A percentile compares a stretch with the other conserved stretches of the same genome.
These are phyloP conservation scores for Papio anubis DNA, from an alignment of 2,113 vertebrate genomes.

Conservation along the genomic window DNA sequence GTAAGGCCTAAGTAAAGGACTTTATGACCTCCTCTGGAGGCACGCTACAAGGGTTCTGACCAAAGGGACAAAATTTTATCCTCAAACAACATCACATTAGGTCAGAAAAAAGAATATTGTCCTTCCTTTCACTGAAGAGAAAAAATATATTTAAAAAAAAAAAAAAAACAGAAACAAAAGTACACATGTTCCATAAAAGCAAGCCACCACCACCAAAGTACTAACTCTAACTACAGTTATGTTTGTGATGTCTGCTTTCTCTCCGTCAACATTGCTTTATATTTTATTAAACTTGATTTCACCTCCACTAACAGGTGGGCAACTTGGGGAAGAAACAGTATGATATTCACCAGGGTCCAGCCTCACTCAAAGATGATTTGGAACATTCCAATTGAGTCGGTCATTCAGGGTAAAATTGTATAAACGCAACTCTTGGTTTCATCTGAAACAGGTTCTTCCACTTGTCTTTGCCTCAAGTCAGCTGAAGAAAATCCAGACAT, in stretches of 20 bases:
- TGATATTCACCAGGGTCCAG: neutral
- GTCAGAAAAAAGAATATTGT: neutral
- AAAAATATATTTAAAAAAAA: neutral
- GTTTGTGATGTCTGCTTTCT: neutral
- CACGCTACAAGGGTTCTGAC: neutral
- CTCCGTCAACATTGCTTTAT: neutral
- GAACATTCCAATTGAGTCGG: neutral
- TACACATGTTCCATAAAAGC: neutral
- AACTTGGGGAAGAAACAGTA: neutral
- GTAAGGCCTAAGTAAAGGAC: neutral
- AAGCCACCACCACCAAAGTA: neutral
- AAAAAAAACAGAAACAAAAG: neutral
- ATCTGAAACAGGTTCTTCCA: neutral
- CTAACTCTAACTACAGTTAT: neutral
- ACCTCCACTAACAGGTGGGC: neutral
- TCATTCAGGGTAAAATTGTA: neutral
- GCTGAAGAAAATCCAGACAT: neutral
- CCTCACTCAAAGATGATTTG: neutral
- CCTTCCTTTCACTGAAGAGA: slow-evolving; percentile 11
- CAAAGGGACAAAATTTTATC: neutral
- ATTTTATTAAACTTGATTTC: neutral
- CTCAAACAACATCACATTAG: neutral
- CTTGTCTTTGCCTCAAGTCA: neutral
- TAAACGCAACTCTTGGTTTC: neutral
- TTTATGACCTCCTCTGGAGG: neutral